phyloP scores from a whole-genome alignment of 2,797 vertebrate genomes.

The Eurystomus glaucurus region DNA sequence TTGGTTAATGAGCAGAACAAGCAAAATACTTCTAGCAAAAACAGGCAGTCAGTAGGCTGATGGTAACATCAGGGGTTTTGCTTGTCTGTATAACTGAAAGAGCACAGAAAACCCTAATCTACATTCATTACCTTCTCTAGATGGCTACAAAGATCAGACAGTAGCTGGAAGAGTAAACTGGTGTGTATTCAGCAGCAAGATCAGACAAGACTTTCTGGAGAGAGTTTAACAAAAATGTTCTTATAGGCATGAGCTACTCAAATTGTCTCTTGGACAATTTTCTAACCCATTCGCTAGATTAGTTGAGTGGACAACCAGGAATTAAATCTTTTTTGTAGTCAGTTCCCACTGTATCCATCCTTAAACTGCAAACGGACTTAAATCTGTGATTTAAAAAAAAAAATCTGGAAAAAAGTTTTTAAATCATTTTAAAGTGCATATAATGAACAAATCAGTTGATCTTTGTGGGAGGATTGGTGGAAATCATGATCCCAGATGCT shows the following conservation, averaged over 20 bases:
- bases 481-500: neutral
- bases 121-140: neutral
- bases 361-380: neutral
- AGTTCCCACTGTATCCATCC: neutral
- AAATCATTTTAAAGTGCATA: neutral
- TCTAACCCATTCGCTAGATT: neutral
- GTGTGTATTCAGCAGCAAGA: neutral
- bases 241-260: neutral
- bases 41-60: neutral
- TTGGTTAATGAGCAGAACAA: neutral
- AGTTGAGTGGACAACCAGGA: neutral
- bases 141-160: neutral
- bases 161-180: neutral
- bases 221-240: neutral
- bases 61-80: neutral
- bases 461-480: neutral
- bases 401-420: neutral
- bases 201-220: neutral
- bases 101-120: neutral
- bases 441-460: neutral
- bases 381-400: neutral
- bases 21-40: neutral
- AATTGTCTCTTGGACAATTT: neutral
- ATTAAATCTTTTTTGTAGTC: neutral
- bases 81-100: neutral